Evolutionary conservation across 64 coral and sea anemone species (phyloP), one percentile per base, ranked within the genome.

Genomic region (Pachyseris speciosa): DNA sequence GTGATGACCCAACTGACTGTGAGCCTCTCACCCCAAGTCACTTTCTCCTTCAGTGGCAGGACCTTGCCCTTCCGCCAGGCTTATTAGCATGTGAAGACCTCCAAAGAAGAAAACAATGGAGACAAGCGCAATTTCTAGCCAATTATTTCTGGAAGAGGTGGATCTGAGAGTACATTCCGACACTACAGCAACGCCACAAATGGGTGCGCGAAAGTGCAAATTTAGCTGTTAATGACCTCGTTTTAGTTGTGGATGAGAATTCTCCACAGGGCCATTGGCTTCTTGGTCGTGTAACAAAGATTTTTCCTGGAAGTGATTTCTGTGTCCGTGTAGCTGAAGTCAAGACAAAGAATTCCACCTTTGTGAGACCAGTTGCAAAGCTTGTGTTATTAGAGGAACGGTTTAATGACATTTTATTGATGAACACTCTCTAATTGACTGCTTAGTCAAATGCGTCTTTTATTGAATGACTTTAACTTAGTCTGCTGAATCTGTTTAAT

Each of bases 71-170:
- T 1, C 40, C 73, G 5, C 73, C 40, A 22, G 72, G 72, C 5
- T 40, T 30, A 45, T 22, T 41, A 11, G 63, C 31, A 13, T 22
- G 45, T 19, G 67, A 65, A 43, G 44, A 64, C 52, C 53, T 64
- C 66, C 66, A 68, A 0, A 45, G 17, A 38, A 33, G 53, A 37
- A 37, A 72, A 43, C 47, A 72, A 51, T 91, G 65, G 84, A 87
- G 66, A 37, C 13, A 19, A 52, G 68, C 30, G 41, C 84, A 88
- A 36, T 28, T 74, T 25, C 63, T 88, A 17, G 63, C 86, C 32
- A 30, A 75, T 59, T 36, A 20, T 42, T 67, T 88, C 57, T 88
- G 84, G 68, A 74, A 55, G 16, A 11, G 84, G 26, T 87, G 84
- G 84, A 61, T 47, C 8, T 8, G 15, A 10, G 64, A 87, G 32